phyloP scores from a whole-genome alignment of 2,888 invertebrate genomes.

The Tachystola acroxantha region DNA sequence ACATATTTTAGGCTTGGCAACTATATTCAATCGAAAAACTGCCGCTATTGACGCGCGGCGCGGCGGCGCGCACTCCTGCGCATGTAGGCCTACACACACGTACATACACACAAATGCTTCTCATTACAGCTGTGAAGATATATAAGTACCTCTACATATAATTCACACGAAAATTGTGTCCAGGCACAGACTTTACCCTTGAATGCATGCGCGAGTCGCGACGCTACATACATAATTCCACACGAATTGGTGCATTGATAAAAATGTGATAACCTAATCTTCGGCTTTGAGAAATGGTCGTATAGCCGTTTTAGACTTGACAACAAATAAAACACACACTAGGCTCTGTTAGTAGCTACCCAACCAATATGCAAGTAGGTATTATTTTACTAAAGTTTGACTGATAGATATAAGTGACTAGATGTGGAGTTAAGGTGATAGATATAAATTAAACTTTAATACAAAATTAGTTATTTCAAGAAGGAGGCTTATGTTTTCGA shows the following conservation, averaged over 20 bases:
- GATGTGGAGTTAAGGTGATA: too few species aligned
- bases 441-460: too few species aligned
- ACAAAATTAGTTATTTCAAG: too few species aligned
- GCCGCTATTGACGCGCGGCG: conserved; percentile 24
- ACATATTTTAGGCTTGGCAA: conserved; percentile 73
- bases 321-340: too few species aligned
- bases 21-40: conserved; percentile 68
- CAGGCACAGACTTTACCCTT: conserved; percentile 71
- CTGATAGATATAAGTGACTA: too few species aligned
- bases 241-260: conserved; percentile 71
- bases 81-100: conserved; percentile 23
- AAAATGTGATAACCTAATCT: conserved; percentile 63
- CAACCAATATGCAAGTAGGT: too few species aligned
- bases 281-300: conserved; percentile 26
- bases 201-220: conserved; percentile 65
- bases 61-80: conserved; percentile 46
- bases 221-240: conserved; percentile 63
- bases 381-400: too few species aligned
- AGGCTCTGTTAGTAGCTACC: too few species aligned
- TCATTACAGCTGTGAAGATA: conserved; percentile 57
- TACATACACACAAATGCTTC: conserved; percentile 40
- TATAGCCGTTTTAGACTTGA: too few species aligned
- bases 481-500: too few species aligned
- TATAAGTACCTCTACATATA: conserved; percentile 31
- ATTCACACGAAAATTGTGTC: conserved; percentile 46